These are phyloP conservation scores for Gymnoscelis rufifasciata DNA, from an alignment of 2,888 invertebrate genomes.

Conservation along the genomic window DNA sequence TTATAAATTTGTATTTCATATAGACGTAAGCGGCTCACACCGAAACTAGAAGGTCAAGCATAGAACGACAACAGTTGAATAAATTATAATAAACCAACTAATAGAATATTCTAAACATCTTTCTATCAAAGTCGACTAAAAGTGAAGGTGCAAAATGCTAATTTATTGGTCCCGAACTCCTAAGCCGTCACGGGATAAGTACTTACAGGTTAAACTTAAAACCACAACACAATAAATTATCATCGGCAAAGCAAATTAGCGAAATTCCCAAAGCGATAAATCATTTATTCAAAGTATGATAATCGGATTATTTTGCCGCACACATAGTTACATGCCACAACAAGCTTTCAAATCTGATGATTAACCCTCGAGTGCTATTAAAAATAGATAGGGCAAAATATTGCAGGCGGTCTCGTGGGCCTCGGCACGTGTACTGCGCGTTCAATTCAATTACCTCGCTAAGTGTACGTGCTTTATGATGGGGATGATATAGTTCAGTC, in stretches of 20 bases:
- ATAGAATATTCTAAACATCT: too few species aligned
- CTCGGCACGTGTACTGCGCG: conserved; percentile 49
- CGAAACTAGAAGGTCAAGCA: too few species aligned
- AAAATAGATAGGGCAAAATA: conserved; percentile 75
- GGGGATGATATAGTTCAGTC: conserved; percentile 3
- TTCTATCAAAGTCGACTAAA: too few species aligned
- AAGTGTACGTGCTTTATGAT: conserved; percentile 32
- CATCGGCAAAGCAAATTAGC: background rate
- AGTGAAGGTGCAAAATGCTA: too few species aligned
- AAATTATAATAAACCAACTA: too few species aligned
- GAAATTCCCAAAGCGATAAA: conserved; percentile 7
- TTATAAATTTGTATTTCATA: too few species aligned
- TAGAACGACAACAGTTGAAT: too few species aligned
- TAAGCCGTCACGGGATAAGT: background rate
- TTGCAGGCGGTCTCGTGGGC: conserved; percentile 54
- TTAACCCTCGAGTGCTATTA: conserved; percentile 67
- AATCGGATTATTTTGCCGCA: conserved; percentile 31
- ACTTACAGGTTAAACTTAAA: background rate
- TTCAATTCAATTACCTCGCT: conserved; percentile 66
- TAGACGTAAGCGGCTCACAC: too few species aligned
- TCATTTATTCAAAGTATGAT: conserved; percentile 23
- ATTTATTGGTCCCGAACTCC: too few species aligned
- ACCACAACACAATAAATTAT: conserved; percentile 3
- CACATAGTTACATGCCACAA: conserved; percentile 31
- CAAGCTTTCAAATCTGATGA: conserved; percentile 58